Conservation (phyloP, 2,113 vertebrate species). For the Vicugna pacos region DNA sequence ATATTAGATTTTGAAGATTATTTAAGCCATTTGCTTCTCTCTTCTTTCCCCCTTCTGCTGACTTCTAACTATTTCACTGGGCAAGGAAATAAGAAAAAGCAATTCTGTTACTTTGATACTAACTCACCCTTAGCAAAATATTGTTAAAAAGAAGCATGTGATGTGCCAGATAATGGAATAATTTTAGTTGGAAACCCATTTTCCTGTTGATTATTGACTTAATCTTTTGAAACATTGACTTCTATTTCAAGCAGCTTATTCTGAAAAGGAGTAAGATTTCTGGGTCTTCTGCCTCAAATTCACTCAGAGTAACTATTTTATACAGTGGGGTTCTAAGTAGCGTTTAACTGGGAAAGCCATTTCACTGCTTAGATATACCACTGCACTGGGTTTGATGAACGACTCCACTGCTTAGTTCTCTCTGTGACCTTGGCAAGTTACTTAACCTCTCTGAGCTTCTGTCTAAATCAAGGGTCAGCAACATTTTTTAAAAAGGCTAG, state of each 20-base stretch:
- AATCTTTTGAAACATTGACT: background rate
- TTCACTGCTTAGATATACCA: background rate
- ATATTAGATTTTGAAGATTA: background rate
- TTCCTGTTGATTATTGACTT: background rate
- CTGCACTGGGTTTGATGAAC: background rate
- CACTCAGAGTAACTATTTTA: background rate
- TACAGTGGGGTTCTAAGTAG: background rate
- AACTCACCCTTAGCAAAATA: background rate
- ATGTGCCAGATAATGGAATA: background rate
- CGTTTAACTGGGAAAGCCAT: background rate
- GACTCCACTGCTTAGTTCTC: background rate
- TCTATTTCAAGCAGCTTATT: background rate
- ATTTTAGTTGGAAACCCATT: background rate
- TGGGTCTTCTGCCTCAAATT: background rate
- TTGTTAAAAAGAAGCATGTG: background rate
- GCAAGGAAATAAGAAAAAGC: background rate
- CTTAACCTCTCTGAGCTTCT: background rate
- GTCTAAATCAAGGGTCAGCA: background rate
- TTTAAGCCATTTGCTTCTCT: background rate
- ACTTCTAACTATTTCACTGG: background rate
- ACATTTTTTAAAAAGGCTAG: background rate
- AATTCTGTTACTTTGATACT: background rate
- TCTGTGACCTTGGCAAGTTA: background rate
- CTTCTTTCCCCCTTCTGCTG: background rate
- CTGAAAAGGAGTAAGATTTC: background rate